Evolutionary conservation across 2,113 vertebrate genomes (phyloP), one percentile per base, ranked within the genome.

Genomic region (Polypterus senegalus): DNA sequence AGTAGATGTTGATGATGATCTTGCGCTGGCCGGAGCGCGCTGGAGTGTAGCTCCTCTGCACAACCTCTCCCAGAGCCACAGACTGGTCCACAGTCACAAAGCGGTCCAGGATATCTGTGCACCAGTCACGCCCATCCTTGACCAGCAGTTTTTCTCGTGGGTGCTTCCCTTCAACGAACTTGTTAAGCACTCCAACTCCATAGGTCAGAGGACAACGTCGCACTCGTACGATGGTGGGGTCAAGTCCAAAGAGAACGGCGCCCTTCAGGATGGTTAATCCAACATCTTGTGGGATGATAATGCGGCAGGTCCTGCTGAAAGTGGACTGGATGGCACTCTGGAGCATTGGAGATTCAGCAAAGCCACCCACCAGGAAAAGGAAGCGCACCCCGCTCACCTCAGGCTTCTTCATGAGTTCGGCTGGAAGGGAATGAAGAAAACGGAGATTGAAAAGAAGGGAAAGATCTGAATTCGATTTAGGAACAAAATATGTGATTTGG

Each of bases 1-100:
- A 97, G 86, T 97, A 97, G 76, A 97, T 81, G 75, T 97, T 97
- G 82, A 98, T 93, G 81, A 97, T 87, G 78, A 95, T 97, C 59
- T 91, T 87, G 11, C 89, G 84, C 62, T 97, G 94, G 46, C 91
- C 93, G 0, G 81, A 67, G 2, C 94, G 81, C 0, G 93, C 95
- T 0, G 94, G 94, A 8, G 92, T 97, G 83, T 98, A 98, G 67
- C 94, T 95, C 52, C 93, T 68, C 46, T 87, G 86, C 10, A 97
- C 91, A 47, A 95, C 89, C 69, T 97, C 94, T 0, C 94, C 95
- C 65, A 97, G 70, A 0, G 94, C 93, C 77, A 98, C 92, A 0
- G 94, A 97, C 72, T 98, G 94, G 70, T 97, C 95, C 0, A 92
- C 87, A 0, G 81, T 83, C 10, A 97, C 91, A 1, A 98, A 97